phyloP scores from a whole-genome alignment of 2,113 vertebrate species.

The Grantiella picta region DNA sequence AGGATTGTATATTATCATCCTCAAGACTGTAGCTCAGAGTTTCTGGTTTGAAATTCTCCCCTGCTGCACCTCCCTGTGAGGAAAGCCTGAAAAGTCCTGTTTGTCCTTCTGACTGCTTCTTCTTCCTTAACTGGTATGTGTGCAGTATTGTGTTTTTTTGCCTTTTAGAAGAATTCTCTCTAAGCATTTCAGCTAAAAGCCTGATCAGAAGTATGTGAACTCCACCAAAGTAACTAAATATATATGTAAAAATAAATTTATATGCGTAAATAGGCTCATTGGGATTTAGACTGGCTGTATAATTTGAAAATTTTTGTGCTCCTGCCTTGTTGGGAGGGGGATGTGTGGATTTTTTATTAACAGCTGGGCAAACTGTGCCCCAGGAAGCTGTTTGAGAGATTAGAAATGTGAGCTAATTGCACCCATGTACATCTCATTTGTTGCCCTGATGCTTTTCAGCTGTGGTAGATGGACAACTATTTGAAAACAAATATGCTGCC shows the following conservation, averaged over 20 bases:
- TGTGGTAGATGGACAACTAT: neutral
- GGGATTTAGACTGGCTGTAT: neutral
- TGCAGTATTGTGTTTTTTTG: neutral
- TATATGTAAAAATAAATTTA: neutral
- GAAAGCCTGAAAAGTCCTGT: neutral
- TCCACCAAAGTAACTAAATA: neutral
- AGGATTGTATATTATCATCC: neutral
- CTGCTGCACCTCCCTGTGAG: fast-evolving
- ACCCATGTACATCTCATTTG: neutral
- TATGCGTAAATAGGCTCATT: neutral
- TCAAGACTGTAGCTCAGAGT: neutral
- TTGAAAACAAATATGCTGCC: neutral
- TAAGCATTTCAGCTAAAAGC: neutral
- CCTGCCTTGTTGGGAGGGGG: neutral
- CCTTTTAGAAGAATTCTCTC: neutral
- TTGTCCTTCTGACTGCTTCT: neutral
- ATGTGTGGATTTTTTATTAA: neutral
- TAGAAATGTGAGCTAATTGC: neutral
- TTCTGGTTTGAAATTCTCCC: neutral
- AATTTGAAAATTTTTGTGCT: neutral
- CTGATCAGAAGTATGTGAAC: neutral
- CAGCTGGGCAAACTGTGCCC: neutral
- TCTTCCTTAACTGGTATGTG: neutral
- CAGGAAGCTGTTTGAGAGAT: neutral
- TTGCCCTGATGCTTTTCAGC: neutral